Conservation (phyloP, 1,140 invertebrate species). For the Tetragonula clypearis region DNA sequence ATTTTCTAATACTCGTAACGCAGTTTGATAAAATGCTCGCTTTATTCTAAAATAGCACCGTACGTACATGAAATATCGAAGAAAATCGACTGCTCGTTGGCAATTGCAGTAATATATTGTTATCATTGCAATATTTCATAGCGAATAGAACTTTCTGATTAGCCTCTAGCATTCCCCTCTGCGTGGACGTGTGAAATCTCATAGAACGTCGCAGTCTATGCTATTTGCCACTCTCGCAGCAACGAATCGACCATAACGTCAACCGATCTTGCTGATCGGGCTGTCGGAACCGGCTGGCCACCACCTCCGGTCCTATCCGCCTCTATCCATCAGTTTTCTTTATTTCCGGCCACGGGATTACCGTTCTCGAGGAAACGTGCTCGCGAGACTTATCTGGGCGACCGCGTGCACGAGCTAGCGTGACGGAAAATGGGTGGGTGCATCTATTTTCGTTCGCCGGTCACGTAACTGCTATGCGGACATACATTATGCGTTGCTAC, state of each 20-base stretch:
- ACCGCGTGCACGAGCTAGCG: conserved; percentile 56
- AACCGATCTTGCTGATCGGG: background rate
- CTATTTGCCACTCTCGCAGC: background rate
- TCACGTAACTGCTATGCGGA: conserved; percentile 63
- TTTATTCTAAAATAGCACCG: too few relatives aligned
- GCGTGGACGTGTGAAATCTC: too few relatives aligned
- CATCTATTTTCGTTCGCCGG: conserved; percentile 66
- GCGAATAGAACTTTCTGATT: too few relatives aligned
- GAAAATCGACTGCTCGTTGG: too few relatives aligned
- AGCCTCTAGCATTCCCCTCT: too few relatives aligned
- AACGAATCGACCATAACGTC: background rate
- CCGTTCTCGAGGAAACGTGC: conserved; percentile 47
- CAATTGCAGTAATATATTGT: too few relatives aligned
- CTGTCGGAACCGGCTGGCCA: conserved; percentile 34
- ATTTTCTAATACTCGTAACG: too few relatives aligned
- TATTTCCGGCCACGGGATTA: conserved; percentile 59
- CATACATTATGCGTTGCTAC: conserved; percentile 58
- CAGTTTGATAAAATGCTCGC: too few relatives aligned
- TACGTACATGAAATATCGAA: too few relatives aligned
- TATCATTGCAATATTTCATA: too few relatives aligned
- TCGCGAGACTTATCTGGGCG: conserved; percentile 45
- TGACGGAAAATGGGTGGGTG: conserved; percentile 65
- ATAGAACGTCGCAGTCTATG: too few relatives aligned
- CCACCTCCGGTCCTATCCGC: background rate
- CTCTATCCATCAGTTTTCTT: conserved; percentile 41